Base-by-base conservation (phyloP, 2,113 vertebrate species). In the Megaleporinus macrocephalus region DNA sequence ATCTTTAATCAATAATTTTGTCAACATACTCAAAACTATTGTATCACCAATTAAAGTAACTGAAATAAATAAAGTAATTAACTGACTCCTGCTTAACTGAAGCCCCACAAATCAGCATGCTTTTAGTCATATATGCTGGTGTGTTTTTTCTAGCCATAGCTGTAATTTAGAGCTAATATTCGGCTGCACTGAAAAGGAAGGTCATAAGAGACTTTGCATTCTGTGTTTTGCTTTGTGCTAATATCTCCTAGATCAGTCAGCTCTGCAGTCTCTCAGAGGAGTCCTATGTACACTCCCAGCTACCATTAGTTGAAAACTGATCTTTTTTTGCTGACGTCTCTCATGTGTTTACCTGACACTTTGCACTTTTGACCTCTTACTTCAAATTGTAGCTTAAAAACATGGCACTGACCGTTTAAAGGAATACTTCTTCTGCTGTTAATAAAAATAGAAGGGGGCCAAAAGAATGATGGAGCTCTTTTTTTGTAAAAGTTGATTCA, bases 201-300 rank as follows among this genome's bases (percentile, higher is more conserved):
- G 14, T 73, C 69, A 36, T 73, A 27, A 55, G 55, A 33, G 18
- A 44, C 13, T 63, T 41, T 62, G 65, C 57, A 26, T 65, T 75
- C 47, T 74, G 49, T 81, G 71, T 81, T 81, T 81, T 41, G 33
- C 30, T 41, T 69, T n/a, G 41, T 41, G 66, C 66, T n/a, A 12
- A 44, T 69, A 30, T n/a, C 20, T 41, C 66, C 33, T 11, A 41
- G 12, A 69, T 69, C n/a, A 18, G 18, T 59, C 26, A 24, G 24
- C 44, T 61, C 44, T 26, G 5, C 63, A 73, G 36, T 63, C 59
- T 22, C 22, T 61, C 62, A 68, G 20, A 57, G 29, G 29, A 33
- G 36, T 16, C 65, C 65, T 22, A 72, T 11, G 16, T 70, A 71
- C 55, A 61, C 22, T 59, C 10, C 41, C 76, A 53, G 27, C 16